phyloP scores from a whole-genome alignment of 2,888 invertebrate species.

The Agrotis puta region DNA sequence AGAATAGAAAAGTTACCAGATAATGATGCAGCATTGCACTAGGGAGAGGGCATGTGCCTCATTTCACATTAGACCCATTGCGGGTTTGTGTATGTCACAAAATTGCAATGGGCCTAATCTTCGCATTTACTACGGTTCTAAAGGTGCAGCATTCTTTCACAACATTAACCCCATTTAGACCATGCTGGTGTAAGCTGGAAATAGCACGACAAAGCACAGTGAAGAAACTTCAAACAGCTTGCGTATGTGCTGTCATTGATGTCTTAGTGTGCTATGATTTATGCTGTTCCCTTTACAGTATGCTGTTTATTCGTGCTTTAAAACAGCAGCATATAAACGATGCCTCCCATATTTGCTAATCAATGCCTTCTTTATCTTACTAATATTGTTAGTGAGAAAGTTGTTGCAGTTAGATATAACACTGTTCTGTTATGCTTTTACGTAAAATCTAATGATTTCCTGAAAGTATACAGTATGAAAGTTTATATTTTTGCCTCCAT shows the following conservation, averaged over 20 bases:
- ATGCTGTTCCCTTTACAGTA: constrained; percentile 5
- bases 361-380: background rate
- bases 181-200: constrained; percentile 23
- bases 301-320: background rate
- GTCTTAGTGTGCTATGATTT: constrained; percentile 5
- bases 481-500: too few species aligned
- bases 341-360: background rate
- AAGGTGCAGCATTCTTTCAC: constrained; percentile 8
- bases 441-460: background rate
- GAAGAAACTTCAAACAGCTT: constrained; percentile 25
- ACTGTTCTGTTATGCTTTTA: background rate
- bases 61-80: background rate
- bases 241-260: constrained; percentile 16
- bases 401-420: background rate
- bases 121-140: too few species aligned
- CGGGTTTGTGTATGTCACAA: background rate
- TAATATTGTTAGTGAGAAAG: background rate
- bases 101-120: too few species aligned
- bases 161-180: constrained; percentile 17
- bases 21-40: constrained; percentile 5
- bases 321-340: background rate
- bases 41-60: too few species aligned
- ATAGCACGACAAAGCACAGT: constrained; percentile 28
- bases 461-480: background rate
- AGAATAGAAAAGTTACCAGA: background rate